phyloP scores from a whole-genome alignment of 2,113 vertebrate genomes.

The Pseudopipra pipra region DNA sequence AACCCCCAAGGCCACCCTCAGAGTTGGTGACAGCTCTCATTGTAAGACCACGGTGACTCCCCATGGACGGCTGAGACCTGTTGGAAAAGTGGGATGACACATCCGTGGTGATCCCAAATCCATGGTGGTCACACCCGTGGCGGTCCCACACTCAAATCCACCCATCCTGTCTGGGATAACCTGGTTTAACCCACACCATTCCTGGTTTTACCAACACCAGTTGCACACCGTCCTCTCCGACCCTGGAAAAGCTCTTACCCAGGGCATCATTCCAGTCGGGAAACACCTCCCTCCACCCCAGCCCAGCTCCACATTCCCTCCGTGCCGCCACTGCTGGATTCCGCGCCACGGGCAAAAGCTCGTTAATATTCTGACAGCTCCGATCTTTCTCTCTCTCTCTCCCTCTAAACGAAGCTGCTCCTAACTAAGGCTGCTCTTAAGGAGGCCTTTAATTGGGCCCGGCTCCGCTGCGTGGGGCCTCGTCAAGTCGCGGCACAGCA shows the following conservation, averaged over 20 bases:
- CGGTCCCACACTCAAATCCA: neutral
- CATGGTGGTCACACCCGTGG: neutral
- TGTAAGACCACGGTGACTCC: neutral
- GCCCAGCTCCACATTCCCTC: accelerated
- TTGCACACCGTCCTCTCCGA: neutral
- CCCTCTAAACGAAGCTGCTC: neutral
- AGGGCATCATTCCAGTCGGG: neutral
- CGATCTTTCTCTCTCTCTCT: neutral
- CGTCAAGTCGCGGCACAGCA: neutral
- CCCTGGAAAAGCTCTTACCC: neutral
- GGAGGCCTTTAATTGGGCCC: conserved; percentile 53
- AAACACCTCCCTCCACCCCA: accelerated
- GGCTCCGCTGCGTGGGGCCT: neutral
- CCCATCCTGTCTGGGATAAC: neutral
- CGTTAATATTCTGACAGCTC: conserved; percentile 63
- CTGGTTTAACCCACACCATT: neutral
- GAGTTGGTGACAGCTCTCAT: neutral
- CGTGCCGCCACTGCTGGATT: neutral
- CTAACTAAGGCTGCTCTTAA: neutral
- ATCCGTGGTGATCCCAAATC: neutral
- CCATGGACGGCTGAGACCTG: neutral
- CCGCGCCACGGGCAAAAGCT: neutral
- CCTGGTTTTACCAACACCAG: neutral
- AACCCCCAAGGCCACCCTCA: neutral
- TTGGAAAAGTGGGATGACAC: accelerated